Conservation (phyloP, 2,113 vertebrate species). For the Boulengerochromis microlepis region DNA sequence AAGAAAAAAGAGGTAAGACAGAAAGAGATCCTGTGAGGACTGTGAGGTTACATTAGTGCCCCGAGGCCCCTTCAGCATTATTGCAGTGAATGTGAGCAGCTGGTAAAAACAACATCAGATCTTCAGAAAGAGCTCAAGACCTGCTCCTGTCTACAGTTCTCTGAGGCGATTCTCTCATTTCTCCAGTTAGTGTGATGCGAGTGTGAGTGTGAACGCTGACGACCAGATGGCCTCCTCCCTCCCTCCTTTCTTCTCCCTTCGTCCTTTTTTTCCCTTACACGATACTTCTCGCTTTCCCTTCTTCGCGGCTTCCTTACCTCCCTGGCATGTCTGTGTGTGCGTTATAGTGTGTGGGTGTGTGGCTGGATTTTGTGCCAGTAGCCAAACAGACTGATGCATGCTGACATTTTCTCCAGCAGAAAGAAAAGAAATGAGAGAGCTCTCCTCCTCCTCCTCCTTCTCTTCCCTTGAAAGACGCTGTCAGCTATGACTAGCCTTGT, state of each 20-base stretch:
- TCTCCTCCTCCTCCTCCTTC: neutral
- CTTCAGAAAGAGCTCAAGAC: slow-evolving; percentile 28
- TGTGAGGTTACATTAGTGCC: neutral
- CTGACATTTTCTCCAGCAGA: slow-evolving; percentile 57
- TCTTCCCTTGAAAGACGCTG: slow-evolving; percentile 43
- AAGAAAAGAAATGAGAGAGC: slow-evolving; percentile 17
- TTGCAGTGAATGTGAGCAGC: slow-evolving; percentile 5
- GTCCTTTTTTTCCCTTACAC: neutral
- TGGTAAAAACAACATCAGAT: slow-evolving; percentile 28
- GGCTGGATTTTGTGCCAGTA: slow-evolving; percentile 50
- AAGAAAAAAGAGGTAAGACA: neutral
- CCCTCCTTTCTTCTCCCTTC: neutral
- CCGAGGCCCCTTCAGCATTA: neutral
- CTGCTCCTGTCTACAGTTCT: slow-evolving; percentile 15
- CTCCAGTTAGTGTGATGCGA: neutral
- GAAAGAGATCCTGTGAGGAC: neutral
- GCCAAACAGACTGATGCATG: slow-evolving; percentile 57
- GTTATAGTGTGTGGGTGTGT: slow-evolving; percentile 32
- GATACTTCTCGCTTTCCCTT: slow-evolving; percentile 49
- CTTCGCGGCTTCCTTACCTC: slow-evolving; percentile 53
- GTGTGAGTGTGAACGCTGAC: slow-evolving; percentile 32
- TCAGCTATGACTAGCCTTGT: slow-evolving; percentile 54
- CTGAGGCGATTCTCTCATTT: slow-evolving; percentile 7
- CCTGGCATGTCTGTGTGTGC: neutral
- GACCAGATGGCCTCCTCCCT: slow-evolving; percentile 58